These are phyloP conservation scores for Linyphia triangularis DNA, from an alignment of 2,888 invertebrate genomes.

Conservation along the genomic window DNA sequence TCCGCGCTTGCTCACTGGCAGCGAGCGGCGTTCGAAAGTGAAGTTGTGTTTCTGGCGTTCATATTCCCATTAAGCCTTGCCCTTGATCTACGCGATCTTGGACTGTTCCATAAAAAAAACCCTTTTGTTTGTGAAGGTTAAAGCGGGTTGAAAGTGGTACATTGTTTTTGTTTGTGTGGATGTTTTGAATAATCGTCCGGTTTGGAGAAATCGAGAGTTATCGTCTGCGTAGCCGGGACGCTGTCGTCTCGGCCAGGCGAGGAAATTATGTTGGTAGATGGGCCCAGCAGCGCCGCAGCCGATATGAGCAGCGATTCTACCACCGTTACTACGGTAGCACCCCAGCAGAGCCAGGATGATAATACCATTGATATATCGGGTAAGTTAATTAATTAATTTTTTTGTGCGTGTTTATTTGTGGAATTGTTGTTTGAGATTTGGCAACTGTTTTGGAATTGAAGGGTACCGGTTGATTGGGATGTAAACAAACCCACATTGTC, in stretches of 20 bases:
- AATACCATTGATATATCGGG: slow-evolving; percentile 55
- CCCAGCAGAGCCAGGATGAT: slow-evolving; percentile 36
- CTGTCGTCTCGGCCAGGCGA: slow-evolving; percentile 26
- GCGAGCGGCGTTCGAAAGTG: slow-evolving; percentile 57
- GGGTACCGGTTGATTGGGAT: background rate
- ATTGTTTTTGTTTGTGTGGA: slow-evolving; percentile 16
- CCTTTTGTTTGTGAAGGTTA: slow-evolving; percentile 50
- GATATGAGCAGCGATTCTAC: slow-evolving; percentile 64
- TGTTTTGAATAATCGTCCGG: slow-evolving; percentile 12
- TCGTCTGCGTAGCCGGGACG: slow-evolving; percentile 26
- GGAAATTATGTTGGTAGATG: slow-evolving; percentile 61
- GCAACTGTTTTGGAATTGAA: too few species aligned
- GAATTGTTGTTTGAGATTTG: too few species aligned
- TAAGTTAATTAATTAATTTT: slow-evolving; percentile 7
- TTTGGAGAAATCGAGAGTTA: slow-evolving; percentile 43
- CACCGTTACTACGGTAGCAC: slow-evolving; percentile 43
- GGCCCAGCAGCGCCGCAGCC: slow-evolving; percentile 26
- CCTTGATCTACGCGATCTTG: slow-evolving; percentile 56
- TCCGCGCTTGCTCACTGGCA: slow-evolving; percentile 66
- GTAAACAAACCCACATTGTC: slow-evolving; percentile 23
- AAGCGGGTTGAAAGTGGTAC: background rate
- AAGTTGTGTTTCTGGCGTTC: too few species aligned
- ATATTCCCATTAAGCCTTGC: slow-evolving; percentile 64
- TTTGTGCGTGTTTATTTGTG: background rate
- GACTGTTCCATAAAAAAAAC: slow-evolving; percentile 29